phyloP scores from a whole-genome alignment of 2,113 vertebrate genomes.

The Mohoua ochrocephala region DNA sequence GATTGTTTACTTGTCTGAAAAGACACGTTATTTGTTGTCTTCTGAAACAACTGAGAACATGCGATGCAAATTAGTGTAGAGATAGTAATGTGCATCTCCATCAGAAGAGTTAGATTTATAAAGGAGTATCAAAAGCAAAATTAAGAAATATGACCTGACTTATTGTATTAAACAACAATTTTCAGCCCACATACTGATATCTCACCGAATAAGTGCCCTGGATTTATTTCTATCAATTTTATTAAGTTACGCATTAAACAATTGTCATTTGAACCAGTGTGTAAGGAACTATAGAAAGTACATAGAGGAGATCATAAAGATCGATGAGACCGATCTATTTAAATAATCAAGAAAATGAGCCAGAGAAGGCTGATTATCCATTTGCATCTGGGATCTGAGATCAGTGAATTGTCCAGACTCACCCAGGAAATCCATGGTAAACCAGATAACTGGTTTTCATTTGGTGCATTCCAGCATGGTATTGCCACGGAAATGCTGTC shows the following conservation, averaged over 20 bases:
- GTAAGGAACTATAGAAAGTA: not conserved
- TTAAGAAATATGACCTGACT: not conserved
- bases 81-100: not conserved
- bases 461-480: not conserved
- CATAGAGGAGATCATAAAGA: not conserved
- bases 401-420: not conserved
- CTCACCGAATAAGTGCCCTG: not conserved
- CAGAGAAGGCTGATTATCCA: not conserved
- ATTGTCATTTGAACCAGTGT: not conserved
- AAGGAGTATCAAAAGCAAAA: not conserved
- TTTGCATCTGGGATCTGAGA: not conserved
- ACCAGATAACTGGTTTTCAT: not conserved
- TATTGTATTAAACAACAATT: not conserved
- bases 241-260: not conserved
- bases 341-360: not conserved
- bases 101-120: not conserved
- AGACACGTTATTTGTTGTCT: conserved; percentile 18
- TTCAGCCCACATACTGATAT: not conserved
- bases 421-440: not conserved
- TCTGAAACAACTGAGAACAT: not conserved
- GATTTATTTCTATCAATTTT: not conserved
- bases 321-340: not conserved
- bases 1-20: conserved; percentile 6
- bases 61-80: not conserved
- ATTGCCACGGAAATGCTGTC: not conserved